A percentile compares a stretch with the other conserved stretches of the same genome.
These are phyloP conservation scores for Resseliella maxima DNA, from an alignment of 2,888 invertebrate genomes.

Conservation along the genomic window DNA sequence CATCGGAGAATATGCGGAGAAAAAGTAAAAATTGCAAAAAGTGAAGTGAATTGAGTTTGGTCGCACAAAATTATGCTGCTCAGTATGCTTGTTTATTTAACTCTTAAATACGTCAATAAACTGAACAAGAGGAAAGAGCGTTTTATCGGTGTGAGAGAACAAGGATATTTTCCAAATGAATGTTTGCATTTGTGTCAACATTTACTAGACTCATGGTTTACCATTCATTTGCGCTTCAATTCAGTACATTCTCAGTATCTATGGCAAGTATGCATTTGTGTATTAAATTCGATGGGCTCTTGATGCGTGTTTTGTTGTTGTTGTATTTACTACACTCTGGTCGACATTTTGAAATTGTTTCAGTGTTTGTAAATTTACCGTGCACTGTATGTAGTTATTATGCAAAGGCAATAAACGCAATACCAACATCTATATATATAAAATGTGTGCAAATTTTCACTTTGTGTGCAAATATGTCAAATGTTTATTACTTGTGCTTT, in stretches of 20 bases:
- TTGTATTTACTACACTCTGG: no score
- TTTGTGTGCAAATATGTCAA: conserved; percentile 16
- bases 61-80: background rate
- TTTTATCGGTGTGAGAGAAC: background rate
- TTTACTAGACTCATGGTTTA: background rate
- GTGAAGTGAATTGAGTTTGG: background rate
- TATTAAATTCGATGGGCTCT: background rate
- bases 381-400: background rate
- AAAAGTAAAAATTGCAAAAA: conserved; percentile 13
- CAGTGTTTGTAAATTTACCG: background rate
- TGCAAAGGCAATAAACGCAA: background rate
- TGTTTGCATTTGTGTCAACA: conserved; percentile 10
- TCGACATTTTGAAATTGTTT: no score
- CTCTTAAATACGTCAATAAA: conserved; percentile 38
- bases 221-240: conserved; percentile 22
- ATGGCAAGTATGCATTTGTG: conserved; percentile 13
- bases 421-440: background rate
- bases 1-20: background rate
- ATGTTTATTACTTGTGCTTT: conserved; percentile 38
- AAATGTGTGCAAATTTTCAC: conserved; percentile 38
- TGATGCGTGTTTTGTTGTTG: no score
- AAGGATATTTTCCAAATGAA: conserved; percentile 7
- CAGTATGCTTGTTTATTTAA: background rate
- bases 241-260: no score
- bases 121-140: background rate